Base-by-base conservation (phyloP, 2,113 vertebrate genomes). In the Pitta sordida region DNA sequence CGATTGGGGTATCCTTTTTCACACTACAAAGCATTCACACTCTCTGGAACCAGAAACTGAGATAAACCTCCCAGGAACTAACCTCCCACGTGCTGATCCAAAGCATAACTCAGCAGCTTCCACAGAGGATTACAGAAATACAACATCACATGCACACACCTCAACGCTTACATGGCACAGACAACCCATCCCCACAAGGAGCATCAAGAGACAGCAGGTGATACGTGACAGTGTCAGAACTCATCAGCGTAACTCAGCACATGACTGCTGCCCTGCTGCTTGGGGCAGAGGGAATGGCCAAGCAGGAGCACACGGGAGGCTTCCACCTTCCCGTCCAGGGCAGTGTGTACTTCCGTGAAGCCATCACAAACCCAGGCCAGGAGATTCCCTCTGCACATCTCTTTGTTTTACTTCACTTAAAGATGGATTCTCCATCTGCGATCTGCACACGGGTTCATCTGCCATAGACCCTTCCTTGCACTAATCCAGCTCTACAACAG, bases 191-290 rank as follows among this genome's bases (percentile, higher is more conserved):
- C 68, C n/a, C 0, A 0, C 49, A 9, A 23, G 34, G 41, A 63
- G 46, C 59, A 23, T 37, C 11, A 23, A 26, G 20, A 20, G 11
- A 36, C 5, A 23, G 6, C 1, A 0, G 64, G 32, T 17, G 68
- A n/a, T 11, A 27, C 0, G 9, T 6, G 58, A 53, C 27, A 44
- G 39, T n/a, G n/a, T n/a, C n/a, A n/a, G n/a, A n/a, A n/a, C n/a
- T n/a, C n/a, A 51, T 17, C 27, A 53, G n/a, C 3, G 1, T 43
- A 4, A 18, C n/a, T 56, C 1, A 0, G 18, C 64, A 30, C 32
- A 27, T 32, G 62, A 4, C 29, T 11, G 34, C 36, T 26, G 8
- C 11, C 0, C 1, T 9, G 24, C 5, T 18, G 56, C 55, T 12
- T 20, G 55, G 43, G 32, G 37, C 7, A 62, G 67, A 64, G 46